These are phyloP conservation scores for Frankliniella intonsa DNA, from an alignment of 2,888 invertebrate species.

Conservation along the genomic window DNA sequence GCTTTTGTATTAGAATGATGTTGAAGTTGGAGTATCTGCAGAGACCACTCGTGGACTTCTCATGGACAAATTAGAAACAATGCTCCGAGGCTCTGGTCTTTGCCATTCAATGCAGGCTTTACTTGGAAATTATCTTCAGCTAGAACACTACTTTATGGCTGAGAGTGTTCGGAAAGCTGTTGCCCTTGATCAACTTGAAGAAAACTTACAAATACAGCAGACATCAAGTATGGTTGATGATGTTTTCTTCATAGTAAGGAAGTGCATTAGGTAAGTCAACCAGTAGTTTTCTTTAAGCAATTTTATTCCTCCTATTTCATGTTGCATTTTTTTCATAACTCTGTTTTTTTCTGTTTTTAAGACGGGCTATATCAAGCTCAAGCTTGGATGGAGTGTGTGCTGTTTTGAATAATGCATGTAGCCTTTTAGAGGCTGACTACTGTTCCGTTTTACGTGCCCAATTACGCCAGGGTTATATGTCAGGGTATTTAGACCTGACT, in stretches of 20 bases:
- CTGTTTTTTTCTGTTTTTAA: conserved; percentile 43
- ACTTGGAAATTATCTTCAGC: conserved; percentile 79
- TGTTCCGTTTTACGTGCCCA: conserved; percentile 66
- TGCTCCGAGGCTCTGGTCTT: conserved; percentile 66
- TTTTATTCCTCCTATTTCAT: conserved; percentile 26
- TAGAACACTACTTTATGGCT: conserved; percentile 93
- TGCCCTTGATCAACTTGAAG: conserved; percentile 67
- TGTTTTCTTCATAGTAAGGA: conserved; percentile 93
- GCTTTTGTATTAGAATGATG: conserved; percentile 52
- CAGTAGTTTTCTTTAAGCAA: conserved; percentile 17
- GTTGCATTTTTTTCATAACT: conserved; percentile 17
- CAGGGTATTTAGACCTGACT: conserved; percentile 69
- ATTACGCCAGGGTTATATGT: conserved; percentile 73
- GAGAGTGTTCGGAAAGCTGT: conserved; percentile 92
- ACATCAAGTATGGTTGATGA: conserved; percentile 94
- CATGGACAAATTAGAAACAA: conserved; percentile 52
- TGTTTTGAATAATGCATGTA: conserved; percentile 87
- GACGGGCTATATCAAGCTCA: conserved; percentile 83
- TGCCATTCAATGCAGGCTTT: conserved; percentile 75
- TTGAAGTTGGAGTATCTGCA: conserved; percentile 55
- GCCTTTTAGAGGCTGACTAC: conserved; percentile 80
- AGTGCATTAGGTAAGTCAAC: conserved; percentile 71
- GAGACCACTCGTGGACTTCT: conserved; percentile 43
- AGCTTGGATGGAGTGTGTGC: conserved; percentile 95
- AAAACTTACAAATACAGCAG: conserved; percentile 58